A percentile compares a stretch with the other conserved stretches of the same genome.
Evolutionary conservation across 2,797 vertebrate genomes (phyloP).

Genomic region (Sebastes iracundus): DNA sequence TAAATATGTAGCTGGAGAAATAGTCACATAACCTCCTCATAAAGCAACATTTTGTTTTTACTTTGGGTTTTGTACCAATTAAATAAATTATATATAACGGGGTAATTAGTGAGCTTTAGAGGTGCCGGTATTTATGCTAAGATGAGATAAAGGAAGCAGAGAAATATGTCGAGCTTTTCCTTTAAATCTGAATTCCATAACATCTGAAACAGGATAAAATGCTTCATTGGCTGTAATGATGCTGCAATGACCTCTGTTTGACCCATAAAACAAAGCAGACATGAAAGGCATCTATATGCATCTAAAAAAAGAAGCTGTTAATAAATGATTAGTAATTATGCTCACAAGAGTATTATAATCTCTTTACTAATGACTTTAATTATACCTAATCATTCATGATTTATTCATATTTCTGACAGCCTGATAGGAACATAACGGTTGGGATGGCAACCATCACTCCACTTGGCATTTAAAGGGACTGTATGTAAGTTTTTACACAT

Average conservation of each 20-base stretch:
- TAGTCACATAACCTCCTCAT: neutral
- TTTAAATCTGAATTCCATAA: neutral
- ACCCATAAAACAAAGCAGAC: neutral
- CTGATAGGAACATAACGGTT: neutral
- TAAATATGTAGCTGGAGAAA: neutral
- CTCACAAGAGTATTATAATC: neutral
- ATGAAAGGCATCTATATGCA: neutral
- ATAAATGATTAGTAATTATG: neutral
- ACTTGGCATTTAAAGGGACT: neutral
- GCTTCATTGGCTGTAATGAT: neutral
- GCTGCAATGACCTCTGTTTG: constrained; percentile 6
- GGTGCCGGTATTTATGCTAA: neutral
- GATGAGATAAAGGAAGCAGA: neutral
- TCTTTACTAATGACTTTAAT: neutral
- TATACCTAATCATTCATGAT: neutral
- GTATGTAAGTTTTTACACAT: too few relatives aligned
- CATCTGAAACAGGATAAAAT: neutral
- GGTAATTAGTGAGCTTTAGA: neutral
- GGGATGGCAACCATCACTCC: neutral
- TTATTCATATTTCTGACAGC: neutral
- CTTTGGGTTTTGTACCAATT: neutral
- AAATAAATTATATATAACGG: neutral
- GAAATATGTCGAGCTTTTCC: neutral
- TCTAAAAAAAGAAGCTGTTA: neutral
- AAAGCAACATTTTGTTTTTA: neutral